These are phyloP conservation scores for Calliphora vomitoria DNA, from an alignment of 2,888 invertebrate species.

Conservation along the genomic window DNA sequence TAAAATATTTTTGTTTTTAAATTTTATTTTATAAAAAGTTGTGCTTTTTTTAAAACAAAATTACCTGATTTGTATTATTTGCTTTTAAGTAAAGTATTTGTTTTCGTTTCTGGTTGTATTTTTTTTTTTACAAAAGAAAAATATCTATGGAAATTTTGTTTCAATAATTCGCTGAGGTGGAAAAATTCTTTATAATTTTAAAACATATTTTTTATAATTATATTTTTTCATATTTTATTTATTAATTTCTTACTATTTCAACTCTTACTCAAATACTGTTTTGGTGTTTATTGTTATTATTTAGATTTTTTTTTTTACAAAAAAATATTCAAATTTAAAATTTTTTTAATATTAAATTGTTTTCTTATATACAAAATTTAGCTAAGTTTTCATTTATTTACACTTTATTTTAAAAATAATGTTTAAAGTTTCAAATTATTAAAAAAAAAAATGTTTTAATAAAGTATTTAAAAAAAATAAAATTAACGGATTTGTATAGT, in stretches of 20 bases:
- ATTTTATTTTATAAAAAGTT: slow-evolving; percentile 68
- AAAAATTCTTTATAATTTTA: slow-evolving; percentile 70
- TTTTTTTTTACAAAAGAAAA: slow-evolving; percentile 51
- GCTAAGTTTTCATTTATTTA: slow-evolving; percentile 47
- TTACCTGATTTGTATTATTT: slow-evolving; percentile 74
- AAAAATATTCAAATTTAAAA: slow-evolving; percentile 19
- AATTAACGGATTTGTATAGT: not conserved
- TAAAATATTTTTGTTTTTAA: slow-evolving; percentile 58
- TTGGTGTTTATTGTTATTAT: slow-evolving; percentile 67
- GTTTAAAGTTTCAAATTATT: slow-evolving; percentile 31
- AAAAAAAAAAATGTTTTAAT: slow-evolving; percentile 6
- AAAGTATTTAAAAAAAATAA: not conserved
- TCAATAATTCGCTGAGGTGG: slow-evolving; percentile 71
- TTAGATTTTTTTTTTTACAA: slow-evolving; percentile 7
- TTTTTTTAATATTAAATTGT: no score
- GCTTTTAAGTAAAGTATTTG: slow-evolving; percentile 74
- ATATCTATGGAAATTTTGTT: slow-evolving; percentile 54
- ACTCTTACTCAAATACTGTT: slow-evolving; percentile 69
- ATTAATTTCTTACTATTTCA: slow-evolving; percentile 23
- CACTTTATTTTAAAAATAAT: slow-evolving; percentile 33
- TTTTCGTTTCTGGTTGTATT: slow-evolving; percentile 59
- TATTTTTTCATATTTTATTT: slow-evolving; percentile 33
- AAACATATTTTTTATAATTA: slow-evolving; percentile 18
- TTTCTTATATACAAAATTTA: slow-evolving; percentile 61
- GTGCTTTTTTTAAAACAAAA: slow-evolving; percentile 72